phyloP scores from a whole-genome alignment of 2,797 vertebrate species.

The Agapornis canus region DNA sequence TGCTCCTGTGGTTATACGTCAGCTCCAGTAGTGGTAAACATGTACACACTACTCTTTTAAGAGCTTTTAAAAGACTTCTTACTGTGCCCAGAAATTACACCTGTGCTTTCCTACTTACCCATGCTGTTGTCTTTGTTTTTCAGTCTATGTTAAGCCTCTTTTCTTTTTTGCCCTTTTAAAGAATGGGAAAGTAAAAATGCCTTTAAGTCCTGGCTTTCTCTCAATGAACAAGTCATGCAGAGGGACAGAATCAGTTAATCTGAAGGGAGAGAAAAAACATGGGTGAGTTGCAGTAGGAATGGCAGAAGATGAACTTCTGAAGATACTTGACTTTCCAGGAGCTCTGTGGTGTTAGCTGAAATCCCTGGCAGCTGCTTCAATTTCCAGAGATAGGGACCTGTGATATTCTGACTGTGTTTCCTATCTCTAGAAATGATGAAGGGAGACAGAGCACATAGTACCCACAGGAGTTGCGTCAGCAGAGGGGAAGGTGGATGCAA shows the following conservation, averaged over 20 bases:
- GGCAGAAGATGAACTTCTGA: conserved; percentile 15
- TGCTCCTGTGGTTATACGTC: conserved; percentile 47
- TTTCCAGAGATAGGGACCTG: not conserved
- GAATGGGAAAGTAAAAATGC: not conserved
- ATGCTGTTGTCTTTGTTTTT: conserved; percentile 41
- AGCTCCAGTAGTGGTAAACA: conserved; percentile 62
- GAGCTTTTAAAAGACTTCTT: conserved; percentile 67
- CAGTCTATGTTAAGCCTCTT: conserved; percentile 1
- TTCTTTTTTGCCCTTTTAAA: not conserved
- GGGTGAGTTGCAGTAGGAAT: not conserved
- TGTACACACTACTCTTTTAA: conserved; percentile 60
- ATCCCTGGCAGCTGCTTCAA: conserved; percentile 46
- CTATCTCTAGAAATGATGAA: not conserved
- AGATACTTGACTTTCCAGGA: conserved; percentile 45
- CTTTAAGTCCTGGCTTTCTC: not conserved
- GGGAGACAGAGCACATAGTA: not conserved
- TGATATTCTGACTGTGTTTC: not conserved
- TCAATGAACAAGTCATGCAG: not conserved
- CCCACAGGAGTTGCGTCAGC: not conserved
- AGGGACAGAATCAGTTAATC: conserved; percentile 10
- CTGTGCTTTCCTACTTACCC: conserved; percentile 63
- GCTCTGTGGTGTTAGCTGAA: conserved; percentile 39
- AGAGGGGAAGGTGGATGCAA: not conserved
- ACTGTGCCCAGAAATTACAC: conserved; percentile 70
- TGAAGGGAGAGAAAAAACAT: not conserved